phyloP scores from a whole-genome alignment of 2,797 vertebrate genomes.

The Tadarida brasiliensis region DNA sequence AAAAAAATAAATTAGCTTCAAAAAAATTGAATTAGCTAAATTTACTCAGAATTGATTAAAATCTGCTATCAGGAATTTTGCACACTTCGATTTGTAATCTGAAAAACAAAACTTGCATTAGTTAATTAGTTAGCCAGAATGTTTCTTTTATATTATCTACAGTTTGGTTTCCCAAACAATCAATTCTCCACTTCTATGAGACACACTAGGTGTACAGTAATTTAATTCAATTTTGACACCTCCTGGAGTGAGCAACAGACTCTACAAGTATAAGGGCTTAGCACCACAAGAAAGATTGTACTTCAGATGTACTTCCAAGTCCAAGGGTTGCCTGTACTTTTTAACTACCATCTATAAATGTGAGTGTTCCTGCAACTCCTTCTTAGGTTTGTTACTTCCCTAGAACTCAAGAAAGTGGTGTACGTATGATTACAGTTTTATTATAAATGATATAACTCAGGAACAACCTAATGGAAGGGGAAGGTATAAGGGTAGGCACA shows the following conservation, averaged over 20 bases:
- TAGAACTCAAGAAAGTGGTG: background rate
- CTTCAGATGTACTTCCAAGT: background rate
- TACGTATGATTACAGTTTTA: background rate
- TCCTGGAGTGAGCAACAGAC: background rate
- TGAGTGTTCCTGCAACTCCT: background rate
- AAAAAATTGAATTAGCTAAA: background rate
- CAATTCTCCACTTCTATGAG: background rate
- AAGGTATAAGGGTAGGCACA: background rate
- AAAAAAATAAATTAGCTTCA: background rate
- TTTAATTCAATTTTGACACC: background rate
- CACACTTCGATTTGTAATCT: background rate
- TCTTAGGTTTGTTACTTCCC: background rate
- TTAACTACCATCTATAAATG: background rate
- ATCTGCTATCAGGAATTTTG: background rate
- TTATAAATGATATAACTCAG: background rate
- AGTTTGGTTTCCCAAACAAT: background rate
- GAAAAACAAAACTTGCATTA: background rate
- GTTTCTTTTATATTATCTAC: background rate
- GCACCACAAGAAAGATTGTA: background rate
- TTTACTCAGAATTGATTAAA: background rate
- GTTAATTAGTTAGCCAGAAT: background rate
- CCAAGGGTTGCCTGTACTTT: background rate
- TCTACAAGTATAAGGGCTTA: background rate
- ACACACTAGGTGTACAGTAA: background rate
- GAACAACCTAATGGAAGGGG: background rate